Evolutionary conservation across 2,113 vertebrate species (phyloP), one percentile per base, ranked within the genome.

Genomic region (Gavia stellata): DNA sequence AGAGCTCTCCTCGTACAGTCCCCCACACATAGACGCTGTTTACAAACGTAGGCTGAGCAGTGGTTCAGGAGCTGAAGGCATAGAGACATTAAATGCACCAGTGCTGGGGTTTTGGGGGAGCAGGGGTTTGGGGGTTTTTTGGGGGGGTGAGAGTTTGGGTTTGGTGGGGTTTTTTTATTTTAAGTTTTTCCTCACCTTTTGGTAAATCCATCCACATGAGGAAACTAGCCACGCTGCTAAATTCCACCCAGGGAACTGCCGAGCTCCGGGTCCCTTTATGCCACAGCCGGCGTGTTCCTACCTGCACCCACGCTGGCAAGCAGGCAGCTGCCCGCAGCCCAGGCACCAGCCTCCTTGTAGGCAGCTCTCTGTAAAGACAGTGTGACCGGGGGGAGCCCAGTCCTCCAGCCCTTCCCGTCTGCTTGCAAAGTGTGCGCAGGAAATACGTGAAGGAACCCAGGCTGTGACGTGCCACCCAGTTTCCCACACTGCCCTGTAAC

Each of bases 261-360:
- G 59, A 74, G 68, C 59, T 84, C 44, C 47, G 28, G 55, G 33
- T 56, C 55, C 1, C 0, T 73, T 66, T 40, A 12, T 6, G 10
- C 28, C 10, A 5, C 31, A 29, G 42, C 17, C 4, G 0, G n/a
- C 1, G 0, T 2, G 28, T n/a, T n/a, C 38, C 10, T 15, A 1
- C 7, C 44, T 0, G 3, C 47, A 38, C 16, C 23, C 44, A 4
- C 0, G 4, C 17, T 2, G 17, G 56, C 29, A 16, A 47, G 59
- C 53, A 10, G 55, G 52, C 44, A 44, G 31, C 49, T 47, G 29
- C 38, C 20, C 1, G 24, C 2, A 47, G 6, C 44, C 49, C 31
- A 1, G 52, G 11, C 63, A 29, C 12, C 28, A 7, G 33, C 34
- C 17, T 24, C 36, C 42, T 19, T 7, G 29, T 2, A 7, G 18